Evolutionary conservation across 2,113 vertebrate genomes (phyloP).

Genomic region (Scopus umbretta): DNA sequence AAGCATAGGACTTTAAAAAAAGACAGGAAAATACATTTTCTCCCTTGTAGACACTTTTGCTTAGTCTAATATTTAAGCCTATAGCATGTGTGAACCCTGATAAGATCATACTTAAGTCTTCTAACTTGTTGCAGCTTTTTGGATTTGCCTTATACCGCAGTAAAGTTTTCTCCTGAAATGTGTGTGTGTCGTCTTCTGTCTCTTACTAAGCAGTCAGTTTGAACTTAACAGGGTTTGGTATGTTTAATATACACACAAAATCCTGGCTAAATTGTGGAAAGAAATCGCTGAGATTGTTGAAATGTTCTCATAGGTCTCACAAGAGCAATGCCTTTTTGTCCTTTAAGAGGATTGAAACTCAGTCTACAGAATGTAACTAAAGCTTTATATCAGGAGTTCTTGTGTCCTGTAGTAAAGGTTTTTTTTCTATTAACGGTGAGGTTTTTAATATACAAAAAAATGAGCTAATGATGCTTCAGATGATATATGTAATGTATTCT

Average conservation of each 20-base stretch:
- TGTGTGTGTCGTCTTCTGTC: conserved; percentile 4
- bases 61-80: not conserved
- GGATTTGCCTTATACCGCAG: conserved; percentile 15
- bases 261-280: not conserved
- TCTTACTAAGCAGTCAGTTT: not conserved
- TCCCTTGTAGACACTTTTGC: not conserved
- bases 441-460: conserved; percentile 77
- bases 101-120: conserved; percentile 30
- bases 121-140: conserved; percentile 30
- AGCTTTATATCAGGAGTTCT: conserved; percentile 68
- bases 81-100: not conserved
- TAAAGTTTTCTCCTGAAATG: conserved; percentile 26
- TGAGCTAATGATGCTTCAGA: conserved; percentile 84
- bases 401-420: conserved; percentile 63
- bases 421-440: conserved; percentile 73
- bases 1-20: conserved; percentile 24
- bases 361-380: conserved; percentile 68
- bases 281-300: conserved; percentile 48
- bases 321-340: conserved; percentile 55
- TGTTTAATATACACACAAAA: not conserved
- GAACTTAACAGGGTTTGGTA: conserved; percentile 48
- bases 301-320: conserved; percentile 54
- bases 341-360: conserved; percentile 61
- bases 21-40: not conserved
- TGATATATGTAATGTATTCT: conserved; percentile 83